These are phyloP conservation scores for Sciurus niger DNA, from an alignment of 2,113 vertebrate genomes.

Conservation along the genomic window DNA sequence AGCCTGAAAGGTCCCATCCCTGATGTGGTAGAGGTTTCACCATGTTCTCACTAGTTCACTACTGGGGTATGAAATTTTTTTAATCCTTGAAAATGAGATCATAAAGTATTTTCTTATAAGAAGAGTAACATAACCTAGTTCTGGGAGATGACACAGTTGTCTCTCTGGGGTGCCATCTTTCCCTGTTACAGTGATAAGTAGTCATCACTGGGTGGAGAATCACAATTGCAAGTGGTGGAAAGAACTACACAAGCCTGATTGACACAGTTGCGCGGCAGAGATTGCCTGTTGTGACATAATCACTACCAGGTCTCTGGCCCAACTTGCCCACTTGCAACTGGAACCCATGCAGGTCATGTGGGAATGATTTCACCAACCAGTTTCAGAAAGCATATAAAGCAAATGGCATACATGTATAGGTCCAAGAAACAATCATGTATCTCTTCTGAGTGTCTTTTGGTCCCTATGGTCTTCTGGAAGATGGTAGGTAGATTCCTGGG, in stretches of 20 bases:
- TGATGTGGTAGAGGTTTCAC: neutral
- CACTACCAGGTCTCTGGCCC: neutral
- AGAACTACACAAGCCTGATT: neutral
- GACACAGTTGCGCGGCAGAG: neutral
- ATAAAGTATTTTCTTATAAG: neutral
- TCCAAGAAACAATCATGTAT: neutral
- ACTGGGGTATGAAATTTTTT: neutral
- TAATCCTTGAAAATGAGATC: neutral
- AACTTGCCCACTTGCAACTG: neutral
- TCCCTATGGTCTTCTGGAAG: neutral
- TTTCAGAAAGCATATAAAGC: neutral
- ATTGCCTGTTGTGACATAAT: neutral
- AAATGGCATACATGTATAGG: neutral
- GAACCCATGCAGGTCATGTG: neutral
- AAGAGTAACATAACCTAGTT: neutral
- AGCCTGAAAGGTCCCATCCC: neutral
- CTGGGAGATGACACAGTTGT: neutral
- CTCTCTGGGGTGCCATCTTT: neutral
- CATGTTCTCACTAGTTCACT: neutral
- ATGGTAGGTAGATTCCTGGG: neutral
- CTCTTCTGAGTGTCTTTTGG: neutral
- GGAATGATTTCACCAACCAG: neutral
- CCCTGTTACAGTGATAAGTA: neutral
- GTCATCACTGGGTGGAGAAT: neutral
- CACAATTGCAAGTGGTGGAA: neutral